Base-by-base conservation (phyloP, 2,888 invertebrate species). In the Aromia moschata region DNA sequence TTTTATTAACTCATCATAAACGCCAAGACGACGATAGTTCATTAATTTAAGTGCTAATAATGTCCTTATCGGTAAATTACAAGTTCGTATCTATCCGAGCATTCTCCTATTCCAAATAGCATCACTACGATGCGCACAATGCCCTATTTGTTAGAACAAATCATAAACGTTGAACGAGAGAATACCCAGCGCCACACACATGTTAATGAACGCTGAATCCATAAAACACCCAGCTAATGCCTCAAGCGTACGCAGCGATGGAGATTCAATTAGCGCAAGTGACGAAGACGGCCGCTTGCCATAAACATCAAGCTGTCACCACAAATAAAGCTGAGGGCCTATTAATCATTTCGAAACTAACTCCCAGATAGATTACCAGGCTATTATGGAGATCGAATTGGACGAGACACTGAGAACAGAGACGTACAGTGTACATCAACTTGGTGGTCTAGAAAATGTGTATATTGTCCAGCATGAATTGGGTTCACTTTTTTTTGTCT, bases 191-290 rank as follows among this genome's bases (percentile, higher is more conserved):
- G n/a, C n/a, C 7, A 25, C 25, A 25, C 33, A 33, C 3, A 33
- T 14, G 15, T 25, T 49, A 49, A 49, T 49, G 20, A 38, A 38
- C n/a, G 14, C n/a, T 16, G 38, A 38, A 38, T 18, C 20, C 30
- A 25, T 38, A 16, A 38, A 49, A 37, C 38, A 38, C 38, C 37
- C 15, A 49, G 12, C 49, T 20, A 5, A 38, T 38, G 49, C 49
- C 30, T 20, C 30, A 38, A 38, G 38, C 38, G 15, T 49, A 37
- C 14, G 12, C 38, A 38, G 49, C 14, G 38, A 18, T 49, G 49
- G 38, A 20, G 38, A 49, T 49, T 49, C 49, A 49, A 49, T 49
- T 49, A 38, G 49, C 38, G 49, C 49, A 49, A 49, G 49, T 49
- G 49, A 49, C 49, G 49, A 38, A 38, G 49, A 49, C 38, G 49